Conservation (phyloP, 1,140 invertebrate species). For the Glossosoma conforme region DNA sequence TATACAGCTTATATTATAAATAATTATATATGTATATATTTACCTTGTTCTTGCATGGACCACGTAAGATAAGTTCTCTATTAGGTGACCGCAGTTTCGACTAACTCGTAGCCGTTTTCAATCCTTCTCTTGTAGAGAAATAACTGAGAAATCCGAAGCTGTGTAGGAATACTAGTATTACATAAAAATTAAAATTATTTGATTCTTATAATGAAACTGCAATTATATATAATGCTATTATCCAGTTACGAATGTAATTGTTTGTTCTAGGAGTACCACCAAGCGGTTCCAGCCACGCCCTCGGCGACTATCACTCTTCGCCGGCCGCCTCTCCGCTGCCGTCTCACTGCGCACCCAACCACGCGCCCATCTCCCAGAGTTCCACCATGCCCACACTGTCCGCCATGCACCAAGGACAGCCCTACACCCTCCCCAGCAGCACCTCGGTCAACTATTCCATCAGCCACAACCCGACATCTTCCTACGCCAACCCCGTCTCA, state of each 20-base stretch:
- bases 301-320: slow-evolving; percentile 54
- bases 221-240: no score
- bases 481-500: slow-evolving; percentile 43
- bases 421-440: slow-evolving; percentile 48
- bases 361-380: slow-evolving; percentile 52
- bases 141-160: no score
- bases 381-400: slow-evolving; percentile 58
- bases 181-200: no score
- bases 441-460: slow-evolving; percentile 45
- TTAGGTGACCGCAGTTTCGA: no score
- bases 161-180: no score
- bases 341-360: slow-evolving; percentile 47
- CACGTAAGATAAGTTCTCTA: no score
- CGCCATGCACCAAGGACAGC: slow-evolving; percentile 46
- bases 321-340: slow-evolving; percentile 52
- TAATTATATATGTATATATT: no score
- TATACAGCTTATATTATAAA: no score
- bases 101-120: no score
- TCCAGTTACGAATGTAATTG: background rate
- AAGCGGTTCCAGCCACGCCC: slow-evolving; percentile 53
- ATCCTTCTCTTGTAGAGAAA: no score
- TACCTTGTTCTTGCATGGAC: no score
- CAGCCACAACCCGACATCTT: slow-evolving; percentile 47
- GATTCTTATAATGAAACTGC: no score
- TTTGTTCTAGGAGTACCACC: slow-evolving; percentile 46